A percentile compares a stretch with the other conserved stretches of the same genome.
These are phyloP conservation scores for Dinothrombium tinctorium DNA, from an alignment of 1,140 invertebrate genomes.

Conservation along the genomic window DNA sequence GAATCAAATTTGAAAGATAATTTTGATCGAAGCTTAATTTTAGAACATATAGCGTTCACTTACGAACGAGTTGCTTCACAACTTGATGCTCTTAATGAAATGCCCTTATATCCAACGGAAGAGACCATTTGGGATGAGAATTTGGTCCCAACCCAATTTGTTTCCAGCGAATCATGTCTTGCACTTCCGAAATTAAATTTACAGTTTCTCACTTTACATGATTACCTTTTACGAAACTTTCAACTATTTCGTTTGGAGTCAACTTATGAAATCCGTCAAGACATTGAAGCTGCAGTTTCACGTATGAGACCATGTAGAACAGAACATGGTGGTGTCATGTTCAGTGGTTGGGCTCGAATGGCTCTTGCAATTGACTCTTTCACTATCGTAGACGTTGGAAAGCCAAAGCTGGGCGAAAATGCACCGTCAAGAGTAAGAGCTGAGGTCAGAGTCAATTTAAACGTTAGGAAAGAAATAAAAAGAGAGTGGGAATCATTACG, in stretches of 20 bases:
- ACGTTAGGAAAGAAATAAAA: slow-evolving; percentile 68
- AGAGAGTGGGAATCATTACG: slow-evolving; percentile 86
- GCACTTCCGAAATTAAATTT: slow-evolving; percentile 93
- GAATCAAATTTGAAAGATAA: neutral
- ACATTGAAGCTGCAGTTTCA: slow-evolving; percentile 87
- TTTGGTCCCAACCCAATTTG: slow-evolving; percentile 90
- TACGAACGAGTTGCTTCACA: slow-evolving; percentile 77
- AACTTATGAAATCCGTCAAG: slow-evolving; percentile 95
- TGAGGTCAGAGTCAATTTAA: slow-evolving; percentile 77
- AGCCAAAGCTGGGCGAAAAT: slow-evolving; percentile 52
- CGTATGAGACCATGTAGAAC: slow-evolving; percentile 76
- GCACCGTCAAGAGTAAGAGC: slow-evolving; percentile 78
- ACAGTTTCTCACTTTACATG: slow-evolving; percentile 92
- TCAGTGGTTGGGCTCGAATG: slow-evolving; percentile 96
- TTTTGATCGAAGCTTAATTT: slow-evolving; percentile 45
- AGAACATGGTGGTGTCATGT: slow-evolving; percentile 63
- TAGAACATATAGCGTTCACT: slow-evolving; percentile 56
- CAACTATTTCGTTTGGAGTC: slow-evolving; percentile 92
- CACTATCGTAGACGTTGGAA: slow-evolving; percentile 61
- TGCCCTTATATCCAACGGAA: slow-evolving; percentile 96
- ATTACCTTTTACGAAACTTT: slow-evolving; percentile 92
- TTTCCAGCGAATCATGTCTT: slow-evolving; percentile 75
- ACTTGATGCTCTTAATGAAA: slow-evolving; percentile 78
- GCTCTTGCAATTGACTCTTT: slow-evolving; percentile 79
- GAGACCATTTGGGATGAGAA: slow-evolving; percentile 98